Conservation (phyloP, 2,113 vertebrate genomes). For the Morone saxatilis region DNA sequence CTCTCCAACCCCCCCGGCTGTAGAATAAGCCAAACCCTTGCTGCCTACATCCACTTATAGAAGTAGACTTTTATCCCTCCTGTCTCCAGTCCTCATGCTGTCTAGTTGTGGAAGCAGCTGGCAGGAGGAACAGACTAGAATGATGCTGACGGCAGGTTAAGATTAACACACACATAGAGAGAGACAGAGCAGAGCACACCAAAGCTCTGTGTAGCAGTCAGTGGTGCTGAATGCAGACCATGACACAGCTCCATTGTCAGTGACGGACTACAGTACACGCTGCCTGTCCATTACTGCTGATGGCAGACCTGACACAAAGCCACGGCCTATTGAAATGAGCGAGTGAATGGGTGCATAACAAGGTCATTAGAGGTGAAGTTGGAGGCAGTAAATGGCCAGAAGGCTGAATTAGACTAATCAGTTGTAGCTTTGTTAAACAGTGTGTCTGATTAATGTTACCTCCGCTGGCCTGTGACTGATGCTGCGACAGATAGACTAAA, state of each 20-base stretch:
- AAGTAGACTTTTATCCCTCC: constrained; percentile 2
- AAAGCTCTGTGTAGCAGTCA: constrained; percentile 43
- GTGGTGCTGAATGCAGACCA: constrained; percentile 63
- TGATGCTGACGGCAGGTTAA: constrained; percentile 54
- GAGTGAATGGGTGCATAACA: constrained; percentile 66
- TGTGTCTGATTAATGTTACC: constrained; percentile 14
- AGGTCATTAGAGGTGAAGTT: constrained; percentile 71
- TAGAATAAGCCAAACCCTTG: constrained; percentile 9
- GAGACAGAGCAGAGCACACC: constrained; percentile 30
- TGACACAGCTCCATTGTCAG: constrained; percentile 71
- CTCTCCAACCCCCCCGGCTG: background rate
- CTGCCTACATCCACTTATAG: constrained; percentile 16
- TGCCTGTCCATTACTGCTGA: constrained; percentile 75
- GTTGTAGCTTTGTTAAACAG: constrained; percentile 1
- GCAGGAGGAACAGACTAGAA: constrained; percentile 57
- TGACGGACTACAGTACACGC: constrained; percentile 41
- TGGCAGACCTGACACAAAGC: constrained; percentile 75
- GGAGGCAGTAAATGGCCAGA: constrained; percentile 27
- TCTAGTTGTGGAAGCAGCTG: constrained; percentile 38
- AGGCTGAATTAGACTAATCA: constrained; percentile 34
- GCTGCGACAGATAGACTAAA: background rate
- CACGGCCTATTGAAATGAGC: constrained; percentile 53
- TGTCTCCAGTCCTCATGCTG: constrained; percentile 36
- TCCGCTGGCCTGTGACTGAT: background rate
- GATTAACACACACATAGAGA: constrained; percentile 42